Percentiles rank a stretch among this genome's conserved stretches.
phyloP scores from a whole-genome alignment of 2,113 vertebrate species.

The Entosphenus tridentatus region DNA sequence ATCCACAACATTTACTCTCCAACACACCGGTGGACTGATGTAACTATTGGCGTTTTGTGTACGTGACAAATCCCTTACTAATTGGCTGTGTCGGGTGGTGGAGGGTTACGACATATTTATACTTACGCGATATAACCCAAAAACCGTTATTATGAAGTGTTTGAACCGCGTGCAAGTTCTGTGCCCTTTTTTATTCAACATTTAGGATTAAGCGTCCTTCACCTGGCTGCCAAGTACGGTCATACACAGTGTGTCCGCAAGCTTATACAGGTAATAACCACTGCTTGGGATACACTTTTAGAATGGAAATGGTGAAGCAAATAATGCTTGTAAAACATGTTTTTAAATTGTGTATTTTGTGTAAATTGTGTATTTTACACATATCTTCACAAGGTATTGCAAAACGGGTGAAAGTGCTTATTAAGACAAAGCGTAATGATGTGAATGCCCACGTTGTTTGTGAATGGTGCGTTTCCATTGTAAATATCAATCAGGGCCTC shows the following conservation, averaged over 20 bases:
- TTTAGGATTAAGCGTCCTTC: constrained; percentile 57
- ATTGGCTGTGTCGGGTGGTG: no score
- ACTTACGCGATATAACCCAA: no score
- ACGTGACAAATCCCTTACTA: no score
- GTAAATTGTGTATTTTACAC: background rate
- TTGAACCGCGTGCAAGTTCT: background rate
- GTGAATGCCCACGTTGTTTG: background rate
- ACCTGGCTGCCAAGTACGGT: constrained; percentile 66
- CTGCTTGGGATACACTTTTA: no score
- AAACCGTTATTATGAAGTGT: no score
- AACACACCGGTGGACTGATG: no score
- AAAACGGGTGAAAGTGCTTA: background rate
- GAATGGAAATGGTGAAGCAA: no score
- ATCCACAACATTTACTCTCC: no score
- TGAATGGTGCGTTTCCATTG: no score
- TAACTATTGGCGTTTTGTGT: no score
- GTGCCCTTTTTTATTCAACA: constrained; percentile 9
- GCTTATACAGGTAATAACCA: constrained; percentile 49
- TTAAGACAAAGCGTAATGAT: background rate
- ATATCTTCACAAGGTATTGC: background rate
- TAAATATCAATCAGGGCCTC: no score
- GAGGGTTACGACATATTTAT: no score
- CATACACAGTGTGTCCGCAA: constrained; percentile 54
- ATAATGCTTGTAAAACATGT: background rate
- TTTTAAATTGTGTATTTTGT: background rate